Conservation (phyloP, 2,113 vertebrate species). For the Accipiter virgatus region DNA sequence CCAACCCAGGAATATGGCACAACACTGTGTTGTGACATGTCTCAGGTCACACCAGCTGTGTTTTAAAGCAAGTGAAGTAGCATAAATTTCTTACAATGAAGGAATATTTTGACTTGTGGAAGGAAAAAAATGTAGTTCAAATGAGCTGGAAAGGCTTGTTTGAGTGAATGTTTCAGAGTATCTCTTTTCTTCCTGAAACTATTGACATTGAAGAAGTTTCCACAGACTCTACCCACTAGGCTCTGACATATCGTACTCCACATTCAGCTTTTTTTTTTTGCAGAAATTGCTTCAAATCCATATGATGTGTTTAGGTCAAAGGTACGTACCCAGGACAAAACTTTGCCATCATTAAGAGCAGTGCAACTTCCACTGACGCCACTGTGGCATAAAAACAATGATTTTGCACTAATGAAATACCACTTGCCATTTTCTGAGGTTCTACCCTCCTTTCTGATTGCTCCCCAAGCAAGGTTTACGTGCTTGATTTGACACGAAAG, state of each 20-base stretch:
- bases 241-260: background rate
- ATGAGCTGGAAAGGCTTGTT: slow-evolving; percentile 13
- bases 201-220: slow-evolving; percentile 1
- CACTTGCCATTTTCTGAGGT: background rate
- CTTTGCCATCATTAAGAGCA: background rate
- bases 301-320: background rate
- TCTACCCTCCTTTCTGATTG: background rate
- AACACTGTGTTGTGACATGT: background rate
- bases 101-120: background rate
- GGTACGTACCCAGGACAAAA: background rate
- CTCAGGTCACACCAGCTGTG: background rate
- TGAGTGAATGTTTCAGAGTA: background rate
- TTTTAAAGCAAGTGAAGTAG: background rate
- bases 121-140: slow-evolving; percentile 16
- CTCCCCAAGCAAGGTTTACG: background rate
- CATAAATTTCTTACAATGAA: background rate
- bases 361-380: background rate
- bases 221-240: background rate
- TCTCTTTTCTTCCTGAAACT: slow-evolving; percentile 44
- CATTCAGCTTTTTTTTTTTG: background rate
- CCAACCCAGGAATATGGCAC: background rate
- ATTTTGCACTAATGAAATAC: background rate
- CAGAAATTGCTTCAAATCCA: background rate
- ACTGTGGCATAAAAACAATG: background rate
- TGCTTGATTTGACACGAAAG: background rate